A percentile compares a stretch with the other conserved stretches of the same genome.
Conservation (phyloP, 2,113 vertebrate species). For the Thalassoma bifasciatum region DNA sequence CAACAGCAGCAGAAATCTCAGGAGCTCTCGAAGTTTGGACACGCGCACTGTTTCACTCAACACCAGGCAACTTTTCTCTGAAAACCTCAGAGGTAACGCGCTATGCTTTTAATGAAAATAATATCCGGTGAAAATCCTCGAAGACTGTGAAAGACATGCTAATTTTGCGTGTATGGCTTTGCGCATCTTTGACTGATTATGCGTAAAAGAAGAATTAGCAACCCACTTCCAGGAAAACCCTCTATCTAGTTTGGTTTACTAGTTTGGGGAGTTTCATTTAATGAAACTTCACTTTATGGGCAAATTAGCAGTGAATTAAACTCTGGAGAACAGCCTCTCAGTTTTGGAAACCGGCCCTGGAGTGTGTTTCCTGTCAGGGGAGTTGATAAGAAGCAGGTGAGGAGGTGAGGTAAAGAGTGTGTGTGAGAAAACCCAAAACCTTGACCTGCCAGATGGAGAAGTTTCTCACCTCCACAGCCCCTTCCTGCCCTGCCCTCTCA, state of each 20-base stretch:
- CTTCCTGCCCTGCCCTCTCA: constrained; percentile 22
- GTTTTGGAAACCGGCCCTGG: constrained; percentile 5
- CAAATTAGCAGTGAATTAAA: constrained; percentile 18
- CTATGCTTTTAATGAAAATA: constrained; percentile 34
- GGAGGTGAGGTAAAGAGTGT: constrained; percentile 21
- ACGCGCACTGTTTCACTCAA: constrained; percentile 28
- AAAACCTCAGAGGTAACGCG: constrained; percentile 19
- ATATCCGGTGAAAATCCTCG: constrained; percentile 13
- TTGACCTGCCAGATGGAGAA: constrained; percentile 61
- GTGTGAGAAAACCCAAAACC: constrained; percentile 12
- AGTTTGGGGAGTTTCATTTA: constrained; percentile 30
- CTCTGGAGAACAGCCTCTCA: background rate
- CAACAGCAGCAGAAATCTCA: constrained; percentile 19
- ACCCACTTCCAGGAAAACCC: constrained; percentile 1
- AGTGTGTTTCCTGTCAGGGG: constrained; percentile 29
- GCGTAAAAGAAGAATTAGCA: background rate
- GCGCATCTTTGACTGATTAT: background rate
- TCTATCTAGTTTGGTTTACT: constrained; percentile 8
- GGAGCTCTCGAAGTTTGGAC: constrained; percentile 29
- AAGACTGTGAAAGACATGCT: too few species aligned
- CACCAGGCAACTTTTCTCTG: constrained; percentile 14
- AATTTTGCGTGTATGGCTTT: background rate
- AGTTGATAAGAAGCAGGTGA: constrained; percentile 52
- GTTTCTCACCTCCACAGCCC: constrained; percentile 3
- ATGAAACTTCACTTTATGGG: constrained; percentile 45